Evolutionary conservation across 1,140 invertebrate genomes (phyloP).

Genomic region (Euborellia annulipes): DNA sequence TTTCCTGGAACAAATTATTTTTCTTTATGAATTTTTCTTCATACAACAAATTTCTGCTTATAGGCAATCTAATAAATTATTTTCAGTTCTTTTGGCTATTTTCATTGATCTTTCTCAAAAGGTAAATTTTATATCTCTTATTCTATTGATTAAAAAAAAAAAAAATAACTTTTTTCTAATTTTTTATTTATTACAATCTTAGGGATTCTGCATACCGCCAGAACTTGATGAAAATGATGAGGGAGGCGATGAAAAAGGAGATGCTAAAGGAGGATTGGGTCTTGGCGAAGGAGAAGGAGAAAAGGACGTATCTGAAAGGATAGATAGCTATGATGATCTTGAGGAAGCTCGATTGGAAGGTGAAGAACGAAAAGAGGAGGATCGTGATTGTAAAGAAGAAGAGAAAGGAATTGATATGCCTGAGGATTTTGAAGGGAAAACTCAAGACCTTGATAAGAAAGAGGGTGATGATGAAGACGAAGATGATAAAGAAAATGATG

Average conservation of each 20-base stretch:
- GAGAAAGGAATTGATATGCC: conserved; percentile 90
- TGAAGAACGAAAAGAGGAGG: conserved; percentile 50
- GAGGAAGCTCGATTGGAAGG: conserved; percentile 71
- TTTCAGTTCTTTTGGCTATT: conserved; percentile 64
- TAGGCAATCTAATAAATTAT: conserved; percentile 63
- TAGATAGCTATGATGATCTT: conserved; percentile 87
- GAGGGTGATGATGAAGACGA: conserved; percentile 47
- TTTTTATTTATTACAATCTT: conserved; percentile 10
- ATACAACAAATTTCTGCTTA: conserved; percentile 57
- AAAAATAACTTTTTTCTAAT: no score
- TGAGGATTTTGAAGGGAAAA: conserved; percentile 76
- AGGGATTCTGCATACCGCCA: conserved; percentile 84
- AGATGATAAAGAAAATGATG: conserved; percentile 45
- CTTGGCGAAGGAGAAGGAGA: conserved; percentile 84
- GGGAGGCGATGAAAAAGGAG: conserved; percentile 44
- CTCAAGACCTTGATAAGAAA: conserved; percentile 61
- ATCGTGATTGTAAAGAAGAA: conserved; percentile 76
- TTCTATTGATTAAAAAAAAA: no score
- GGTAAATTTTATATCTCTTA: conserved; percentile 26
- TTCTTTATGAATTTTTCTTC: conserved; percentile 61
- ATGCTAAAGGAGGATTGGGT: conserved; percentile 49
- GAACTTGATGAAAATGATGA: conserved; percentile 43
- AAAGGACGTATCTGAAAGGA: conserved; percentile 87
- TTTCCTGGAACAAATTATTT: conserved; percentile 59
- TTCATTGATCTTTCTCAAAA: conserved; percentile 74